Evolutionary conservation across 1,140 invertebrate species (phyloP), one percentile per base, ranked within the genome.

Genomic region (Apis dorsata): DNA sequence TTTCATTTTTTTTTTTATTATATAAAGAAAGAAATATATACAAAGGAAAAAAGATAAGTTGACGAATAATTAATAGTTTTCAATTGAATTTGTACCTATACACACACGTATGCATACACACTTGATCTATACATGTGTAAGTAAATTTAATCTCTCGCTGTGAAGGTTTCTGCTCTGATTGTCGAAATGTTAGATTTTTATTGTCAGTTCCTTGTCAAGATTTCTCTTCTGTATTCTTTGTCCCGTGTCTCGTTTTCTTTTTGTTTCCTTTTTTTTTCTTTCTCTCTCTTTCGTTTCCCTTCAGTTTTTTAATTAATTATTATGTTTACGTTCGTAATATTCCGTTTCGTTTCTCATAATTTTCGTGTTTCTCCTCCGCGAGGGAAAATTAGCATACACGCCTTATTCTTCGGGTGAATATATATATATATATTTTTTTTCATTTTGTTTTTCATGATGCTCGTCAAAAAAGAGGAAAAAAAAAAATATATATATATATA

Each of bases 121-220:
- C 72, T 83, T 83, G 68, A 81, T 80, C 63, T 73, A 51, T 89
- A 76, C 81, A 88, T 88, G 88, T 88, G 82, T 89, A 86, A 89
- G 86, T 88, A 88, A 88, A 53, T 84, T 83, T 88, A 88, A 84
- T 77, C 63, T 89, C 71, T 88, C 81, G 87, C 82, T 89, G 82
- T 89, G 85, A 86, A 86, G 79, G 86, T 86, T 83, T 88, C 79
- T 89, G 84, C 79, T 89, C 87, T 85, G 78, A 72, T 88, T 89
- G 86, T 88, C 81, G 79, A 86, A 68, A 73, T 88, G 79, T 83
- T 88, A 87, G 83, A 88, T 83, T 84, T 69, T 79, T 76, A 78
- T 81, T 78, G 77, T 88, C 86, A 85, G 57, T 81, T 87, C 86
- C 79, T 79, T 70, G 74, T 78, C 72, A 83, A 79, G 57, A 74